Percentiles rank a stretch among this genome's conserved stretches.
Evolutionary conservation across 2,888 invertebrate genomes (phyloP).

Genomic region (Anorthoa munda): DNA sequence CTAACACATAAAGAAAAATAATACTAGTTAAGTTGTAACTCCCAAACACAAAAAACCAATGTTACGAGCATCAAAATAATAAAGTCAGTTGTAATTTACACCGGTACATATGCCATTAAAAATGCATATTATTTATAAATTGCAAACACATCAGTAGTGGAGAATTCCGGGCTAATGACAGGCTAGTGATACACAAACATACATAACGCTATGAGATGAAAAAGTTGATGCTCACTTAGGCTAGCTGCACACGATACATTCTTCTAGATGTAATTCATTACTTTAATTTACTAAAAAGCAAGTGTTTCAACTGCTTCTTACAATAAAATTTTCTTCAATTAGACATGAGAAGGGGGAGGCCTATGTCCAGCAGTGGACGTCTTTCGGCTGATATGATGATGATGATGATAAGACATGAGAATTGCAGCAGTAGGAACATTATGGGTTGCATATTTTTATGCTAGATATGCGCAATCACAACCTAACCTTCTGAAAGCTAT

Average conservation of each 20-base stretch:
- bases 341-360: too few species aligned
- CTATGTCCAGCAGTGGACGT: too few species aligned
- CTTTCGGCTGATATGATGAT: too few species aligned
- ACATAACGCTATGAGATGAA: slow-evolving; percentile 34
- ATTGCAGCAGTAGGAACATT: too few species aligned
- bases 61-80: slow-evolving; percentile 19
- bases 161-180: slow-evolving; percentile 47
- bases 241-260: slow-evolving; percentile 2
- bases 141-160: slow-evolving; percentile 32
- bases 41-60: not conserved
- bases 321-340: too few species aligned
- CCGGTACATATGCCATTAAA: slow-evolving; percentile 36
- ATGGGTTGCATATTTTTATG: too few species aligned
- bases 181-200: slow-evolving; percentile 29
- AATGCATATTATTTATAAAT: slow-evolving; percentile 44
- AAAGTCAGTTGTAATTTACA: slow-evolving; percentile 26
- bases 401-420: not conserved
- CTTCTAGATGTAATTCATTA: not conserved
- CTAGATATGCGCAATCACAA: too few species aligned
- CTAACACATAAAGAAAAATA: not conserved
- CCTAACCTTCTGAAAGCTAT: too few species aligned
- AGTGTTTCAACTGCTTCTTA: too few species aligned
- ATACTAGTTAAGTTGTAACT: not conserved
- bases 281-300: too few species aligned
- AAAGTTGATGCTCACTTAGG: slow-evolving; percentile 39